These are phyloP conservation scores for Corythucha ciliata DNA, from an alignment of 2,888 invertebrate genomes.

Conservation along the genomic window DNA sequence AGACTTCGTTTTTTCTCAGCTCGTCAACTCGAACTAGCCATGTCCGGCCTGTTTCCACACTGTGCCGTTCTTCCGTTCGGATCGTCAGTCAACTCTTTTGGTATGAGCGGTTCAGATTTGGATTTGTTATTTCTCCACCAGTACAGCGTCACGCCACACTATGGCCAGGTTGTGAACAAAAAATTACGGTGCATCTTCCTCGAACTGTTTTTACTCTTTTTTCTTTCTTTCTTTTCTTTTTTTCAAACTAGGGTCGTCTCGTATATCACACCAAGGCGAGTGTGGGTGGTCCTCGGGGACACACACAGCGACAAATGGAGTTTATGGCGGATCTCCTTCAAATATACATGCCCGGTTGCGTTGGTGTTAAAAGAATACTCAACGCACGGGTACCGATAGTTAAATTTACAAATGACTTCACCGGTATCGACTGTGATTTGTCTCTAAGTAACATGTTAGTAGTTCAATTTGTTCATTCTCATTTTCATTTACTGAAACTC, in stretches of 20 bases:
- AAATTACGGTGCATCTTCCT: neutral
- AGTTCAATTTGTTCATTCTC: conserved; percentile 33
- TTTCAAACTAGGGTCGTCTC: conserved; percentile 11
- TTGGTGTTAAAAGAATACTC: conserved; percentile 60
- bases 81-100: conserved; percentile 83
- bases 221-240: neutral
- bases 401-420: conserved; percentile 66
- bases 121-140: conserved; percentile 31
- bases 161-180: neutral
- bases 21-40: conserved; percentile 55
- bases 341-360: conserved; percentile 63
- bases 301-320: conserved; percentile 64
- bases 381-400: conserved; percentile 84
- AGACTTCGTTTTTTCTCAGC: conserved; percentile 69
- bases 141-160: neutral
- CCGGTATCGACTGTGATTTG: conserved; percentile 74
- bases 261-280: conserved; percentile 26
- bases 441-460: conserved; percentile 73
- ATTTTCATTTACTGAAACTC: neutral
- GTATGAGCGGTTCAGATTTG: conserved; percentile 71
- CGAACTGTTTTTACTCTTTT: conserved; percentile 1
- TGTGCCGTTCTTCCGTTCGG: conserved; percentile 71
- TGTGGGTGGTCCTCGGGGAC: conserved; percentile 45
- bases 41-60: conserved; percentile 62
- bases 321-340: conserved; percentile 61